These are phyloP conservation scores for Todus mexicanus DNA, from an alignment of 2,797 vertebrate species.

Conservation along the genomic window DNA sequence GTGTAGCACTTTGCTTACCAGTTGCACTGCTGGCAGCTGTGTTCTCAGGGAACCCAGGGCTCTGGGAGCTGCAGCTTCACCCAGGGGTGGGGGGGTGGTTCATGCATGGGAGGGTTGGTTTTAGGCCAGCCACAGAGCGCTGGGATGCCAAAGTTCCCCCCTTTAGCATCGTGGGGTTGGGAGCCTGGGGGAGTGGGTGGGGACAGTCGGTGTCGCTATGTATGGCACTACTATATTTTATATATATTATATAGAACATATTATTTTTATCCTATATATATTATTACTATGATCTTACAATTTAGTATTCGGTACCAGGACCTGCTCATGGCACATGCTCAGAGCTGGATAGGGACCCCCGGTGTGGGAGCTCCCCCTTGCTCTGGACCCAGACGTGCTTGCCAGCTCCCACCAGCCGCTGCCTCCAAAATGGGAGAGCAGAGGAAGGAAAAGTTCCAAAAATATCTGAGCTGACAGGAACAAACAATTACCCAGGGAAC, in stretches of 20 bases:
- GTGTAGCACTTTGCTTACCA: background rate
- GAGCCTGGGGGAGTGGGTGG: background rate
- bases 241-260: background rate
- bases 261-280: background rate
- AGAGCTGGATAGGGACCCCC: background rate
- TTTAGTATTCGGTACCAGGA: background rate
- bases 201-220: background rate
- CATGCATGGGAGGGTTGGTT: background rate
- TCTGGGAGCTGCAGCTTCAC: background rate
- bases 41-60: background rate
- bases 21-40: background rate
- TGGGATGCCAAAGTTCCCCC: background rate
- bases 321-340: background rate
- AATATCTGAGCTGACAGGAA: constrained; percentile 21
- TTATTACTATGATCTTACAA: background rate
- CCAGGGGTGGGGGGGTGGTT: too few species aligned
- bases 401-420: background rate
- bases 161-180: fast-evolving
- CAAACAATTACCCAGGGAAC: constrained; percentile 17
- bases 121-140: background rate
- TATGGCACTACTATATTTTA: background rate
- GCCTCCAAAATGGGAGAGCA: background rate
- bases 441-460: constrained; percentile 35
- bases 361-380: fast-evolving
- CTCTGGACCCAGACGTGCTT: background rate